Conservation (phyloP, 2,113 vertebrate genomes). For the Pteropus alecto region DNA sequence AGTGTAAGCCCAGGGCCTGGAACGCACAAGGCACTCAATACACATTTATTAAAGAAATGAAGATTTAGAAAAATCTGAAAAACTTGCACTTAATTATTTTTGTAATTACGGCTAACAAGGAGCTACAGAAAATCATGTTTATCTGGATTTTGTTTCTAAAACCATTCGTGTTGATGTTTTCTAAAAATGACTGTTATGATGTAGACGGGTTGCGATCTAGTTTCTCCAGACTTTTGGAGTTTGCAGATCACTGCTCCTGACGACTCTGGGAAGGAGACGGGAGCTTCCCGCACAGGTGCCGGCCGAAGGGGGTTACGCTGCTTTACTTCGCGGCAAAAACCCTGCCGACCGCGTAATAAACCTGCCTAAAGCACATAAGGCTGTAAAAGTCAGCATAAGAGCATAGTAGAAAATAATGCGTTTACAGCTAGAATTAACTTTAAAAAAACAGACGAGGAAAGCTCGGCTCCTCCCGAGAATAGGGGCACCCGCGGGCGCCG, state of each 20-base stretch:
- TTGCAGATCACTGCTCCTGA: not conserved
- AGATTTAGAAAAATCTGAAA: not conserved
- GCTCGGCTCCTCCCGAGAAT: not conserved
- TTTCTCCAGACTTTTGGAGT: not conserved
- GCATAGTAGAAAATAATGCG: not conserved
- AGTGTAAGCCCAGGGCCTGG: not conserved
- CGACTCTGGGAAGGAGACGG: not conserved
- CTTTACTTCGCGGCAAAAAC: not conserved
- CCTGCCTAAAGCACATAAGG: not conserved
- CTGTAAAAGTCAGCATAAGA: not conserved
- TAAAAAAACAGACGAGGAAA: not conserved
- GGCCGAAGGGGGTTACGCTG: not conserved
- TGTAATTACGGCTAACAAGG: not conserved
- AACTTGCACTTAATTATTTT: not conserved
- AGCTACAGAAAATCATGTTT: not conserved
- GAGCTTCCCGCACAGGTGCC: not conserved
- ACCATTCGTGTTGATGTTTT: not conserved
- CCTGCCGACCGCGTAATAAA: not conserved
- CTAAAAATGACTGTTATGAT: not conserved
- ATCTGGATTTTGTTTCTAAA: conserved; percentile 6
- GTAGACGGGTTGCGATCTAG: not conserved
- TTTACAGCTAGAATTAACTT: not conserved
- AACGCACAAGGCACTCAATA: not conserved
- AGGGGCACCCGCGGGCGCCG: not conserved
- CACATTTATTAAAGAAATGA: not conserved